Base-by-base conservation (phyloP, 1,140 invertebrate genomes). In the Sitophilus oryzae region DNA sequence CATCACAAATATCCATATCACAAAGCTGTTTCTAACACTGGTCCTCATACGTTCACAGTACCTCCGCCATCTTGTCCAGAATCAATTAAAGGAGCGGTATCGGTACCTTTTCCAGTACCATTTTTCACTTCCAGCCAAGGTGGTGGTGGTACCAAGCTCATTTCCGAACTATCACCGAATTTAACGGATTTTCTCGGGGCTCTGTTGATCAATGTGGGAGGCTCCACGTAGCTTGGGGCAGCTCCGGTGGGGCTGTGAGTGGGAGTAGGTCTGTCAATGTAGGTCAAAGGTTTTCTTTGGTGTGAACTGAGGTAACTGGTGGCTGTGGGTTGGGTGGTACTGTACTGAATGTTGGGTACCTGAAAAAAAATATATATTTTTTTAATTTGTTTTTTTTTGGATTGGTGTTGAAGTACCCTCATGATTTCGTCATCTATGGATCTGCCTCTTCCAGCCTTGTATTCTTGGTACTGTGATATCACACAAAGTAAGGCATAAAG, bases 381-480 rank as follows among this genome's bases (percentile, higher is more conserved):
- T n/a, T n/a, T n/a, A n/a, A n/a, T n/a, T n/a, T n/a, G n/a, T n/a
- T n/a, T n/a, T 48, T 37, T 48, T n/a, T 48, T 48, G 5, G n/a
- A 16, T 48, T 9, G 11, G 15, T 19, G 15, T 23, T 25, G 10
- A 52, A 60, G 65, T 57, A 70, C 66, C 61, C 66, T 64, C 30
- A 65, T 61, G 21, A 65, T 58, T 55, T 60, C 63, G 58, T 83
- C 79, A 57, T 83, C 79, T 22, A 76, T 76, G 1, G 82, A 81
- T 11, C 82, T 86, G 2, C 86, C 86, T 47, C 86, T 72, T 3
- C 86, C 87, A 5, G 78, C 84, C 53, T 78, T 74, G 58, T 88
- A 84, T 67, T 89, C 87, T 68, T 89, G 87, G 64, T 87, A 89
- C 66, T 89, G 86, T 3, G 87, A 89, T 59, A 88, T 79, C 41